Conservation (phyloP, 2,797 vertebrate species). For the Threskiornis aethiopicus region DNA sequence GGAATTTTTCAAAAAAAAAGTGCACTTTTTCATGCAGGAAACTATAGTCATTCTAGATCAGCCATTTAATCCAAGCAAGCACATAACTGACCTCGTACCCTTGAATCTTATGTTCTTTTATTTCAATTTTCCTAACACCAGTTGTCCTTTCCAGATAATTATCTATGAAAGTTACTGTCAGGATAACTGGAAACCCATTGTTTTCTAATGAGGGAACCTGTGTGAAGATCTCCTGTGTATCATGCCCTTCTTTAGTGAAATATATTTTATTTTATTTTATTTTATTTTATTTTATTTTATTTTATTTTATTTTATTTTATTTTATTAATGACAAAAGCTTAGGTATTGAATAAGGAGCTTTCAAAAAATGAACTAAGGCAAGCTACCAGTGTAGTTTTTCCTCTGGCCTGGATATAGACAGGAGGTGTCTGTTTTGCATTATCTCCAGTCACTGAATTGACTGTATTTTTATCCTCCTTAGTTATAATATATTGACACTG, state of each 20-base stretch:
- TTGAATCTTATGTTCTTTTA: slow-evolving; percentile 1
- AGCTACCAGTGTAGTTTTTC: background rate
- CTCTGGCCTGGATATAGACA: background rate
- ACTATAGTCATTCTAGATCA: background rate
- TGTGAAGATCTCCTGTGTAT: background rate
- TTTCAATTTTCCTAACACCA: slow-evolving; percentile 9
- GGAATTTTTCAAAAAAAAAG: slow-evolving; percentile 53
- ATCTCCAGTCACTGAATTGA: background rate
- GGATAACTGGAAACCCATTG: background rate
- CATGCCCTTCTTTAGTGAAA: background rate
- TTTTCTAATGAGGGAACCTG: background rate
- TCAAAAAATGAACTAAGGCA: background rate
- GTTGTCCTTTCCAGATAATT: background rate
- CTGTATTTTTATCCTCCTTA: background rate
- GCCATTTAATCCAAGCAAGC: slow-evolving; percentile 23
- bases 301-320: background rate
- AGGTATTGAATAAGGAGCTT: background rate
- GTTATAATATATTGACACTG: background rate
- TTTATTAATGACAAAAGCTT: background rate
- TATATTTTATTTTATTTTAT: background rate
- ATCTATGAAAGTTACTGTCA: background rate
- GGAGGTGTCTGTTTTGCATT: background rate
- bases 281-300: background rate
- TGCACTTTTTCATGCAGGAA: background rate
- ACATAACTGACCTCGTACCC: background rate